Conservation (phyloP, 2,888 invertebrate genomes). For the Psylliodes chrysocephalus region DNA sequence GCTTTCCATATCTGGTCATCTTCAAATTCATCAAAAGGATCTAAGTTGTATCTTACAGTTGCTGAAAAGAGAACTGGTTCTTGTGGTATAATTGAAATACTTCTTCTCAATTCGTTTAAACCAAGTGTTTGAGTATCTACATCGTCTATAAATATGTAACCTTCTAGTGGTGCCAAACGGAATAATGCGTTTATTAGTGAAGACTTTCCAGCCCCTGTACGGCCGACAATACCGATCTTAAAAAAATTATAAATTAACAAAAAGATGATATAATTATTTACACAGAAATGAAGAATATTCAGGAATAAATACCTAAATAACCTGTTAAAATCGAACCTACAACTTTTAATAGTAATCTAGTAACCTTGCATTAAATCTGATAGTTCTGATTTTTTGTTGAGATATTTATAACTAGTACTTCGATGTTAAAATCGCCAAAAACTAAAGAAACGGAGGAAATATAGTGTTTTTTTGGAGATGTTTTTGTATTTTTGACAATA, state of each 20-base stretch:
- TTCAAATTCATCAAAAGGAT: conserved; percentile 80
- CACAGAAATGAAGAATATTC: neutral
- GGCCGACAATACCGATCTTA: conserved; percentile 85
- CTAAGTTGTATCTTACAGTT: conserved; percentile 83
- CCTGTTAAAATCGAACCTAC: neutral
- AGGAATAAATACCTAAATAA: too few relatives aligned
- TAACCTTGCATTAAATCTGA: neutral
- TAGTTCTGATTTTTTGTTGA: neutral
- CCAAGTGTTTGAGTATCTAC: conserved; percentile 77
- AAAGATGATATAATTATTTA: neutral
- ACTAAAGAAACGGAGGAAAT: too few relatives aligned
- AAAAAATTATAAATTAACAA: conserved; percentile 30
- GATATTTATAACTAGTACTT: too few relatives aligned
- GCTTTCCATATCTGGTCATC: conserved; percentile 83
- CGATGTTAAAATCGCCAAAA: too few relatives aligned
- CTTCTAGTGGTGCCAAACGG: conserved; percentile 81
- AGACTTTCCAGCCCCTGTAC: conserved; percentile 90
- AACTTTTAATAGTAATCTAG: neutral
- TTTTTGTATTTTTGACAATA: too few relatives aligned
- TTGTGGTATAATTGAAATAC: conserved; percentile 93
- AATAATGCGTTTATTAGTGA: conserved; percentile 87
- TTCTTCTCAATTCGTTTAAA: conserved; percentile 79
- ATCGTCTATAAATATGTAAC: conserved; percentile 80
- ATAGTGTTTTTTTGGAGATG: too few relatives aligned
- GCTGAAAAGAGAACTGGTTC: conserved; percentile 89